phyloP scores from a whole-genome alignment of 2,113 vertebrate genomes.

The Anolis carolinensis region DNA sequence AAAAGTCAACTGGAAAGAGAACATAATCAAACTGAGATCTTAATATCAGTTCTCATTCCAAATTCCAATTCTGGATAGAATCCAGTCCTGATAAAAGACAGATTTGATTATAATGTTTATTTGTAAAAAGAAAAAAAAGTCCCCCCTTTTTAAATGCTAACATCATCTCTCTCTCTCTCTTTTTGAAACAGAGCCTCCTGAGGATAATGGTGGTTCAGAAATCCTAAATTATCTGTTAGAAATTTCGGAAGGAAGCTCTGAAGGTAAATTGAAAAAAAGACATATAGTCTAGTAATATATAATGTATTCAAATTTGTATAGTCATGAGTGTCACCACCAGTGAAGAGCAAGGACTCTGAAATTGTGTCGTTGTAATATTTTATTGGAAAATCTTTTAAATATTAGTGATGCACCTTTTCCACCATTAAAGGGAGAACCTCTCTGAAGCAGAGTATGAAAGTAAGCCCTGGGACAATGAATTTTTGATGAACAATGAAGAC shows the following conservation, averaged over 20 bases:
- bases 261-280: constrained; percentile 77
- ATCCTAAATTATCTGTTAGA: constrained; percentile 93
- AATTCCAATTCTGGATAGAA: background rate
- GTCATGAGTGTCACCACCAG: too few species aligned
- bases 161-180: background rate
- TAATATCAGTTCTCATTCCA: too few species aligned
- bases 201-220: constrained; percentile 93
- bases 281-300: background rate
- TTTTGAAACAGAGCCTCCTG: constrained; percentile 85
- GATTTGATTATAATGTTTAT: background rate
- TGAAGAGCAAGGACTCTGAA: background rate
- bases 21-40: background rate
- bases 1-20: background rate
- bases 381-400: too few species aligned
- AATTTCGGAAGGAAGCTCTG: constrained; percentile 89
- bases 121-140: background rate
- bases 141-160: constrained; percentile 1
- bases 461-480: too few species aligned
- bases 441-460: too few species aligned
- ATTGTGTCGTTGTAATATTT: too few species aligned
- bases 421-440: too few species aligned
- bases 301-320: background rate
- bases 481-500: too few species aligned
- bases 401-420: too few species aligned
- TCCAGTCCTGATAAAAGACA: background rate